phyloP scores from a whole-genome alignment of 1,140 invertebrate genomes.

The Brachystomella parvula region DNA sequence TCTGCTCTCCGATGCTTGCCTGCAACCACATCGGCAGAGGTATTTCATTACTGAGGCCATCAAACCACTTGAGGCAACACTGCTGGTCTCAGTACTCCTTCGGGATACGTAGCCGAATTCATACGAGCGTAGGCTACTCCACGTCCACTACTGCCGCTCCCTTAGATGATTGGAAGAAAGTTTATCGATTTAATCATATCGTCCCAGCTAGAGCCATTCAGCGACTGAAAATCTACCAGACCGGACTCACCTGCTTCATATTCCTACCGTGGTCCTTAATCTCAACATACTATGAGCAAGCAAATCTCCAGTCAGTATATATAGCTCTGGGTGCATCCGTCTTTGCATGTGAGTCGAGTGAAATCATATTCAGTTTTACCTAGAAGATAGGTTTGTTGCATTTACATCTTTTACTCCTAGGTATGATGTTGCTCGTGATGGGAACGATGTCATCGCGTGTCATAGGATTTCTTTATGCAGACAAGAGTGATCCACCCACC shows the following conservation, averaged over 20 bases:
- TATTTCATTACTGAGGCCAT: no score
- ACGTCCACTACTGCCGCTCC: neutral
- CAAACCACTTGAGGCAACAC: no score
- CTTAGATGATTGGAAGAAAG: neutral
- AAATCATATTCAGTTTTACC: neutral
- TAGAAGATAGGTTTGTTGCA: neutral
- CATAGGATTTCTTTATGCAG: slow-evolving; percentile 4
- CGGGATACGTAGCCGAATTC: neutral
- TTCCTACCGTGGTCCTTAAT: neutral
- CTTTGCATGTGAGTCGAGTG: neutral
- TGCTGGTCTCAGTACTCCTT: no score
- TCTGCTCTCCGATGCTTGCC: no score
- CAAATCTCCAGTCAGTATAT: neutral
- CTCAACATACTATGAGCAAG: neutral
- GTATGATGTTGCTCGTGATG: slow-evolving; percentile 5
- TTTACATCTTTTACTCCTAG: neutral
- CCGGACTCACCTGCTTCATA: neutral
- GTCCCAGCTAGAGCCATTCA: neutral
- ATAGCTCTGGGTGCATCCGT: neutral
- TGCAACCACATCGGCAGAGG: no score
- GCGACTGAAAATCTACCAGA: slow-evolving; percentile 10
- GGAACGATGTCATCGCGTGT: neutral
- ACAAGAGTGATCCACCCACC: neutral
- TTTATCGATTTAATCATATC: slow-evolving; percentile 9
- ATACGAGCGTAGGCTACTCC: no score